Percentiles rank a stretch among this genome's conserved stretches.
Evolutionary conservation across 1,140 invertebrate species (phyloP).

Genomic region (Cyclargus thomasi): DNA sequence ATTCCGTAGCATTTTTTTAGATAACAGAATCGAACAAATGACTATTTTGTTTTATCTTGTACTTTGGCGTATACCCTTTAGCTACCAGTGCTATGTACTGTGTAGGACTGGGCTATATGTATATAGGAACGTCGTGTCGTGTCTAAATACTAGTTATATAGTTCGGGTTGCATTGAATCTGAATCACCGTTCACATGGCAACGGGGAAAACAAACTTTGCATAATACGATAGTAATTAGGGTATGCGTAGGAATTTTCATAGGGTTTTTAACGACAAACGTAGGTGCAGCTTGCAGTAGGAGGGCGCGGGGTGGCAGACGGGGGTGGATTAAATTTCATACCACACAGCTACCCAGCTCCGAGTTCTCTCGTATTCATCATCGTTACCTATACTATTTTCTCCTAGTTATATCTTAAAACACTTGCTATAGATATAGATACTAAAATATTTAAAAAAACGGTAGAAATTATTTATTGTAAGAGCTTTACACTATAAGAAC

Average conservation of each 20-base stretch:
- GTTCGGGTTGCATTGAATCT: constrained; percentile 29
- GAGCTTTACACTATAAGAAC: too few species aligned
- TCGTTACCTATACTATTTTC: constrained; percentile 55
- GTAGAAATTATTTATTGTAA: too few species aligned
- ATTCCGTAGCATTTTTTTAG: too few species aligned
- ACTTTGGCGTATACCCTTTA: constrained; percentile 40
- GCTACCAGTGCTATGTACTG: constrained; percentile 41
- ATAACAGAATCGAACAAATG: background rate
- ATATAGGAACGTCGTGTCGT: constrained; percentile 41
- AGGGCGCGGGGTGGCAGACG: constrained; percentile 42
- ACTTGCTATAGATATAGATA: too few species aligned
- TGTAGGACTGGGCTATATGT: constrained; percentile 33
- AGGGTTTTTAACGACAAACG: constrained; percentile 27
- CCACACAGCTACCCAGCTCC: constrained; percentile 42
- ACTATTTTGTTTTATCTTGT: constrained; percentile 39
- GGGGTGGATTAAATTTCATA: constrained; percentile 69
- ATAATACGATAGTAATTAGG: constrained; percentile 18
- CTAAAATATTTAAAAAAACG: too few species aligned
- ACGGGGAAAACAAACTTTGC: constrained; percentile 33
- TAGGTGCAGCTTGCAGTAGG: constrained; percentile 24
- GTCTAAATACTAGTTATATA: constrained; percentile 46
- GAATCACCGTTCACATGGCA: constrained; percentile 48
- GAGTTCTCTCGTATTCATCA: constrained; percentile 61
- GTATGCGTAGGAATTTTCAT: constrained; percentile 15
- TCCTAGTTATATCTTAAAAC: constrained; percentile 27